Base-by-base conservation (phyloP, 2,888 invertebrate species). In the Metallyticus violacea region DNA sequence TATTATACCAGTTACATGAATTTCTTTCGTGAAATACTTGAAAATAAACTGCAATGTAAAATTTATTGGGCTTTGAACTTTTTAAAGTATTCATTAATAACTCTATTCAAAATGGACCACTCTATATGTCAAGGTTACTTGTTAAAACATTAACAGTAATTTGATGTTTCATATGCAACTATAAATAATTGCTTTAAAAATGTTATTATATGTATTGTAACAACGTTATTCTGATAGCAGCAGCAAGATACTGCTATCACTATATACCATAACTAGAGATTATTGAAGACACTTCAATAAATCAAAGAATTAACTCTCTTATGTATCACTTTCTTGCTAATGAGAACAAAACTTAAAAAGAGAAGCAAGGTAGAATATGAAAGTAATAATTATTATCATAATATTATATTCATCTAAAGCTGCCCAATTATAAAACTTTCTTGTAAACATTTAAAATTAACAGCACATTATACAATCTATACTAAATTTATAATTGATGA, bases 1-100 rank as follows among this genome's bases (percentile, higher is more conserved):
- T n/a, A n/a, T 62, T 62, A 62, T 62, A 81, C 81, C 81, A 81
- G 81, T 81, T 81, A 81, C 40, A 30, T 80, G 80, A 30, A 80
- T 80, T 80, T 30, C 30, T 80, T 22, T 29, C 29, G 40, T n/a
- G 30, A 81, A 81, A 40, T 40, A 81, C 30, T 30, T 9, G 30
- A 40, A 30, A 81, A 29, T n/a, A n/a, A 81, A 28, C 26, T 40
- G 81, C 81, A 81, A 1, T 62, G 40, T 62, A 15, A 62, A 62
- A 9, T 15, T 62, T 62, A 62, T 22, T 22, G 15, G 22, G 40
- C 40, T 62, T 22, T 62, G 40, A 62, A 62, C 4, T n/a, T 15
- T 62, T 62, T 62, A 62, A 62, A 62, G 22, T 15, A 62, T 62
- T 9, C 22, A 22, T 62, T 62, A 62, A 62, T 62, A 9, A 62